phyloP scores from a whole-genome alignment of 2,888 invertebrate genomes.

The Ichneumon xanthorius region DNA sequence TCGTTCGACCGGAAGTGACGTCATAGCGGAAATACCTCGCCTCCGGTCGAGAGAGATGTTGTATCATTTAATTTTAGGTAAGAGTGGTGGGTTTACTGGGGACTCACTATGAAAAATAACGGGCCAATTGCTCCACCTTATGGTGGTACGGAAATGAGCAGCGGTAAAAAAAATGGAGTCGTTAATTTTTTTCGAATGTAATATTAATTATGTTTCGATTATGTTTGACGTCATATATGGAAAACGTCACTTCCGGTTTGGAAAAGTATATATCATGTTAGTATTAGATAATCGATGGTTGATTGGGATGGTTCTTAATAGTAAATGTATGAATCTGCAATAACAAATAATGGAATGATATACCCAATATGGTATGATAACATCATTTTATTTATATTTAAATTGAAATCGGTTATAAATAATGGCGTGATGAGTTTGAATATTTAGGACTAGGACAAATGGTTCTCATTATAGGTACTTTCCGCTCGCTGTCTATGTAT shows the following conservation, averaged over 20 bases:
- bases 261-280: background rate
- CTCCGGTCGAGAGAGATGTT: too few relatives aligned
- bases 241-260: background rate
- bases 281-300: background rate
- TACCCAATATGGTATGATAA: background rate
- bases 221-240: background rate
- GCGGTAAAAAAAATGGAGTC: too few relatives aligned
- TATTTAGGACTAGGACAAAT: slow-evolving; percentile 20
- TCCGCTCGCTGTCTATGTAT: slow-evolving; percentile 9
- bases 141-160: too few relatives aligned
- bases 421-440: slow-evolving; percentile 15
- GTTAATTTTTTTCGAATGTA: too few relatives aligned
- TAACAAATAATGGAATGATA: background rate
- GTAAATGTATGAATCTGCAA: background rate
- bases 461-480: slow-evolving; percentile 6
- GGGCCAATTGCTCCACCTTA: too few relatives aligned
- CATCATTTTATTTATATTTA: slow-evolving; percentile 13
- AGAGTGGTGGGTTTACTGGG: too few relatives aligned
- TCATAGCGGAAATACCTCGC: too few relatives aligned
- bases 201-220: background rate
- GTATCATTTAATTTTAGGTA: too few relatives aligned
- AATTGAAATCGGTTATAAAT: slow-evolving; percentile 19
- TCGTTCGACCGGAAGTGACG: too few relatives aligned
- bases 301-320: background rate
- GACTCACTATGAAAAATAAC: too few relatives aligned